phyloP scores from a whole-genome alignment of 2,113 vertebrate species.

The Pterophyllum scalare region DNA sequence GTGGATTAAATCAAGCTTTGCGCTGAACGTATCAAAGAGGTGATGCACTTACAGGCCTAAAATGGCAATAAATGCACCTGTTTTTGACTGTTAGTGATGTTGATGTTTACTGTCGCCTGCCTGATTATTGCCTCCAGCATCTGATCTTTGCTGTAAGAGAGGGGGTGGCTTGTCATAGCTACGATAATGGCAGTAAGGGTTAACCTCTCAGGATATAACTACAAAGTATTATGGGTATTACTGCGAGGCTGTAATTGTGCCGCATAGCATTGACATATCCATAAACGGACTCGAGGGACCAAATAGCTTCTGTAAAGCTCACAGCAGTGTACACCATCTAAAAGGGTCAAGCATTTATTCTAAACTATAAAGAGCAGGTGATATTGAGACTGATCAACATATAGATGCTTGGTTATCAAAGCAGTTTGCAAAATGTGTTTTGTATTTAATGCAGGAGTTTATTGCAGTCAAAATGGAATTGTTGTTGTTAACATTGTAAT shows the following conservation, averaged over 20 bases:
- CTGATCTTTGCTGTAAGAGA: conserved; percentile 15
- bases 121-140: conserved; percentile 13
- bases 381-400: not conserved
- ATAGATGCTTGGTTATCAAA: not conserved
- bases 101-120: not conserved
- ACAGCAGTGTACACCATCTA: not conserved
- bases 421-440: not conserved
- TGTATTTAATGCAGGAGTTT: not conserved
- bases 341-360: not conserved
- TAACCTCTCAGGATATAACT: conserved; percentile 2
- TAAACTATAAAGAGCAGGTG: not conserved
- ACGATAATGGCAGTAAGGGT: conserved; percentile 11
- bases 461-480: not conserved
- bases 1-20: not conserved
- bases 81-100: conserved; percentile 1
- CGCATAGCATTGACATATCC: not conserved
- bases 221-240: not conserved
- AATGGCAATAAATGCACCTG: not conserved
- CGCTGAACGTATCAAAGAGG: too few species aligned
- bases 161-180: conserved; percentile 4
- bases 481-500: not conserved
- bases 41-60: not conserved
- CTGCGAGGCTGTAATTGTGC: not conserved
- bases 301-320: not conserved
- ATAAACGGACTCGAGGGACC: conserved; percentile 9